phyloP scores from a whole-genome alignment of 2,888 invertebrate genomes.

The Glyphotaelius pellucidus region DNA sequence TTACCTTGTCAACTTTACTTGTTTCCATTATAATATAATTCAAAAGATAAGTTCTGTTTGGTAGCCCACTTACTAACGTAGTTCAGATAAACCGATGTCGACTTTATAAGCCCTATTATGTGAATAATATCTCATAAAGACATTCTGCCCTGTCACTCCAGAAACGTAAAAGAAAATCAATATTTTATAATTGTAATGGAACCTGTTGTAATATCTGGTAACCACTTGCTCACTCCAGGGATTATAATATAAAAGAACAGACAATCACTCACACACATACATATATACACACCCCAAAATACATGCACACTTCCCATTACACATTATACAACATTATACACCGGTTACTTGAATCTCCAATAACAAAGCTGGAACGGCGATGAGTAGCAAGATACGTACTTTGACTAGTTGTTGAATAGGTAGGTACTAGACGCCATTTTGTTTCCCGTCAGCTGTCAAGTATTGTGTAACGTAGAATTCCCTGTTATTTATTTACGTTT shows the following conservation, averaged over 20 bases:
- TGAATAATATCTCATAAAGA: not conserved
- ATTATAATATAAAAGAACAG: not conserved
- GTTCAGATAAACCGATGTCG: not conserved
- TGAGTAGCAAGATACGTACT: not conserved
- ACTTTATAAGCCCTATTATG: not conserved
- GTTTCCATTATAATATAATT: not conserved
- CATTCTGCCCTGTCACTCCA: not conserved
- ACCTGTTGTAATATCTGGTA: not conserved
- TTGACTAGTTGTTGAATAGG: not conserved
- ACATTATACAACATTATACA: not conserved
- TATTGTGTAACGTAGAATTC: not conserved
- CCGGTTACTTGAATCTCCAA: not conserved
- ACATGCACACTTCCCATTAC: not conserved
- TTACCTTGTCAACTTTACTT: not conserved
- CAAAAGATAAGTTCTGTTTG: not conserved
- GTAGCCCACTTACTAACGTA: not conserved
- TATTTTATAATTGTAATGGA: not conserved
- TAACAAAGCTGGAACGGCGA: not conserved
- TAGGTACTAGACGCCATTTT: constrained; percentile 11
- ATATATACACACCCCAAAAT: too few relatives aligned
- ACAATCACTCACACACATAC: not conserved
- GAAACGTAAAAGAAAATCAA: not conserved
- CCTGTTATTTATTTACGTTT: constrained; percentile 12
- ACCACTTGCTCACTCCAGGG: not conserved
- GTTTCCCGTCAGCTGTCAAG: constrained; percentile 7